Base-by-base conservation (phyloP, 2,113 vertebrate species). In the Lophotis ruficrista region DNA sequence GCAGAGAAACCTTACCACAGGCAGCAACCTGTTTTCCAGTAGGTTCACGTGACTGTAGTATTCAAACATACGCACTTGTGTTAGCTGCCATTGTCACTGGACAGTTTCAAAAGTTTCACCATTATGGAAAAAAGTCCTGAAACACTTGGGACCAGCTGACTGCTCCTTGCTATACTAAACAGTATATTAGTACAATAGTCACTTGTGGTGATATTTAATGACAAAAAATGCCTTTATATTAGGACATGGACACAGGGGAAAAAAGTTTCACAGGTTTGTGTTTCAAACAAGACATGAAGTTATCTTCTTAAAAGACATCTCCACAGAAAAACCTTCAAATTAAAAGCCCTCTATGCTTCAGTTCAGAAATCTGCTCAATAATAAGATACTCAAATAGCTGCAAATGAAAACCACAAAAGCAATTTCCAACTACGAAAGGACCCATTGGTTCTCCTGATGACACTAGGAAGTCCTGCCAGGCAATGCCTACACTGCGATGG, bases 401-500 rank as follows among this genome's bases (percentile, higher is more conserved):
- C 65, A 82, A 82, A 68, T 33, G 6, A 62, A 82, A 94, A 43
- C 15, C 64, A 51, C 0, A 2, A 47, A 75, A 75, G 37, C 21
- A 4, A 35, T 69, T 76, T 90, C 37, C 66, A 80, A 2, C 9
- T 61, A 86, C 45, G 21, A 45, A 37, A 69, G 66, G 66, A 45
- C 12, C 30, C 41, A 5, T 4, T 0, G 0, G 27, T 31, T 35
- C 45, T 85, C 33, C 66, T 15, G 25, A 5, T 35, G 61, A 30
- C 4, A 30, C 57, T 33, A 16, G 23, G 21, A 82, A 53, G 14
- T 60, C 33, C 71, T 50, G 71, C 71, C 2, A 0, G 58, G 38
- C 35, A 76, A 56, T 0, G 4, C 45, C 57, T 43, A 14, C 31
- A 5, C 17, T 7, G 25, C 0, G 4, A 41, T 7, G 17, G 41